Evolutionary conservation across 2,113 vertebrate species (phyloP).

Genomic region (Sylvia atricapilla): DNA sequence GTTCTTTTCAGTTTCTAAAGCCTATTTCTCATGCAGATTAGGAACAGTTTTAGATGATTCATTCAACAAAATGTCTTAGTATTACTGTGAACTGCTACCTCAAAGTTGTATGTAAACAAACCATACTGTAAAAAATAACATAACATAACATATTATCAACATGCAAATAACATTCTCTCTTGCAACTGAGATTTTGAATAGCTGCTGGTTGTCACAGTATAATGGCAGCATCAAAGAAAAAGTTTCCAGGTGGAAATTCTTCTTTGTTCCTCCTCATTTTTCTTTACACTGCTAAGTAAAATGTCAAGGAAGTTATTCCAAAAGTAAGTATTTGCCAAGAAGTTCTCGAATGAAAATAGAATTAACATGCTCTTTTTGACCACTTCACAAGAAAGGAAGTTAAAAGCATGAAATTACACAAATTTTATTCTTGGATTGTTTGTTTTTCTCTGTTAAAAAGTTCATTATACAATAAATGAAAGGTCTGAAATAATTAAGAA

Average conservation of each 20-base stretch:
- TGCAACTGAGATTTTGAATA: background rate
- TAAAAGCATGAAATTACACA: background rate
- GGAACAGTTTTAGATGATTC: background rate
- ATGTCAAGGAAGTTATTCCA: background rate
- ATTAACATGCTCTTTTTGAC: background rate
- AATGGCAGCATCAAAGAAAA: background rate
- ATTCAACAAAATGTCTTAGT: background rate
- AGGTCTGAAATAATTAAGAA: background rate
- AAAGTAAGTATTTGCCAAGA: background rate
- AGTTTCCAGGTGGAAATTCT: background rate
- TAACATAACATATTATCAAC: background rate
- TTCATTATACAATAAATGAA: background rate
- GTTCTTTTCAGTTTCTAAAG: background rate
- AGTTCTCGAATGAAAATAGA: background rate
- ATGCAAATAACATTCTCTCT: background rate
- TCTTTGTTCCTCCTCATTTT: background rate
- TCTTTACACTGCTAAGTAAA: background rate
- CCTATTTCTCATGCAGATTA: background rate
- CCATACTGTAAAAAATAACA: background rate
- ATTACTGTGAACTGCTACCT: background rate
- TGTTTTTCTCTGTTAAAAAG: background rate
- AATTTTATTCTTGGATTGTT: background rate
- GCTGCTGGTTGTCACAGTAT: background rate
- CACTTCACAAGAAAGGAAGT: conserved; percentile 22
- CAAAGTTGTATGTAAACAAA: background rate